Conservation (phyloP, 2,113 vertebrate genomes). For the Bos javanicus region DNA sequence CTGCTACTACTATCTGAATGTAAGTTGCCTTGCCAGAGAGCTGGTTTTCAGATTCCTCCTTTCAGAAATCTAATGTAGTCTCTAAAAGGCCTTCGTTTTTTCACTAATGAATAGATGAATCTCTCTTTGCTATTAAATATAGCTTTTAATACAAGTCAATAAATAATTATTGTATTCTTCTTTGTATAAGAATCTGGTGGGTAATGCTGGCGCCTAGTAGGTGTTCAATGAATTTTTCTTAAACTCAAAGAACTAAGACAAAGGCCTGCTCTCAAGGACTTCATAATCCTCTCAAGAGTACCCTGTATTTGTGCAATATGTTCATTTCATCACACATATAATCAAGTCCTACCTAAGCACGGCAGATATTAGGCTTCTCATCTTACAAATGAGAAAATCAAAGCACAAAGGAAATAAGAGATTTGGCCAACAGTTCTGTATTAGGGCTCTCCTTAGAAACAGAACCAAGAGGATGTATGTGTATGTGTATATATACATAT, state of each 20-base stretch:
- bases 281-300: not conserved
- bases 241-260: not conserved
- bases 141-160: not conserved
- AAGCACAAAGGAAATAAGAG: not conserved
- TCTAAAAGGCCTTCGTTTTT: constrained; percentile 47
- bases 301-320: not conserved
- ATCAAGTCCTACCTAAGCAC: not conserved
- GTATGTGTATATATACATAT: too few species aligned
- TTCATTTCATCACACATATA: not conserved
- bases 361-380: not conserved
- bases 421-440: not conserved
- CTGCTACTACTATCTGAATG: not conserved
- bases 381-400: not conserved
- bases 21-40: not conserved
- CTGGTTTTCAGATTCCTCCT: not conserved
- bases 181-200: not conserved
- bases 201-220: not conserved
- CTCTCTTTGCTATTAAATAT: not conserved
- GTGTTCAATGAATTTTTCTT: not conserved
- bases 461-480: not conserved
- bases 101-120: not conserved
- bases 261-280: not conserved
- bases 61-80: not conserved
- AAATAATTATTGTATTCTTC: not conserved
- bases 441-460: not conserved